Conservation (phyloP, 2,888 invertebrate genomes). For the Lordiphosa andalusiaca region DNA sequence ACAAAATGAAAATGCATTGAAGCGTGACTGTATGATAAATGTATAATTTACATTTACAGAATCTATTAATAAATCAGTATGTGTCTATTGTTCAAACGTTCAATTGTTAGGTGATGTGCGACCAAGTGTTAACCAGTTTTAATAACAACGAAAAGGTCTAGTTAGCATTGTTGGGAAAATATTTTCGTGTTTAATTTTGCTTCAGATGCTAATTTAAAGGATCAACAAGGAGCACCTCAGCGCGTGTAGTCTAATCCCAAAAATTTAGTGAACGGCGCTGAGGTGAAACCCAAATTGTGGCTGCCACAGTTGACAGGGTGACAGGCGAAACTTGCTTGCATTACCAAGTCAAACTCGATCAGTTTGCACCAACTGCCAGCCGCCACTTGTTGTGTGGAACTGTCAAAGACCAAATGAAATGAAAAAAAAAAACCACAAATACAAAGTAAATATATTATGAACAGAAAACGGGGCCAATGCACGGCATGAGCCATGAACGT, state of each 20-base stretch:
- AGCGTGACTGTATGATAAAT: too few species aligned
- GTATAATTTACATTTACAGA: constrained; percentile 1
- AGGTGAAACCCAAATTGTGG: too few species aligned
- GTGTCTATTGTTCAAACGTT: not conserved
- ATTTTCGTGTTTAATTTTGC: constrained; percentile 25
- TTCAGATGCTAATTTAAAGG: constrained; percentile 25
- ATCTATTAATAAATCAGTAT: not conserved
- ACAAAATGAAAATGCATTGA: too few species aligned
- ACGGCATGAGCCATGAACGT: constrained; percentile 54
- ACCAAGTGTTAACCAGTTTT: constrained; percentile 11
- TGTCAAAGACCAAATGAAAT: constrained; percentile 59
- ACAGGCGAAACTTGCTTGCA: constrained; percentile 40
- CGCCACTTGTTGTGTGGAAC: constrained; percentile 48
- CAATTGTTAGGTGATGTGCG: not conserved
- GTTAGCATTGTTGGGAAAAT: constrained; percentile 17
- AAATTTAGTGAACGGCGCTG: too few species aligned
- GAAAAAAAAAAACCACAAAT: constrained; percentile 3
- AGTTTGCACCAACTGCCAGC: constrained; percentile 25
- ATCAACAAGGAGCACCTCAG: constrained; percentile 18
- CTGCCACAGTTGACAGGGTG: constrained; percentile 1
- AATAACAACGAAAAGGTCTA: not conserved
- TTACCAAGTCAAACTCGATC: constrained; percentile 31
- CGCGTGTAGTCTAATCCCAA: constrained; percentile 4
- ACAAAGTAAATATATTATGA: constrained; percentile 1
- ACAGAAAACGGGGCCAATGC: constrained; percentile 36